Base-by-base conservation (phyloP, 2,797 vertebrate species). In the Arremon brunneinucha region DNA sequence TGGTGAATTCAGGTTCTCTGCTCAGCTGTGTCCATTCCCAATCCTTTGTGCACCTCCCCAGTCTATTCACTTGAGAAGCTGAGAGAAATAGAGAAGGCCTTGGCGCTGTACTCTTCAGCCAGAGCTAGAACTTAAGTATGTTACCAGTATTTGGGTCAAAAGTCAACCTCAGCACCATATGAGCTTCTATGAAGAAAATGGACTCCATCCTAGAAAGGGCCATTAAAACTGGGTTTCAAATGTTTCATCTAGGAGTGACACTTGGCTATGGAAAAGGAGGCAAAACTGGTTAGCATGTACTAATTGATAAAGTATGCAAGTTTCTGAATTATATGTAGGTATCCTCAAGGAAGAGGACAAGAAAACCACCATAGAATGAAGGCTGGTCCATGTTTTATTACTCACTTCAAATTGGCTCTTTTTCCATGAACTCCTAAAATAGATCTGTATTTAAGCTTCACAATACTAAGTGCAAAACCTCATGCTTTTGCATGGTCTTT, bases 11-110 rank as follows among this genome's bases (percentile, higher is more conserved):
- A 52, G 3, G 7, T 35, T 46, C 63, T 55, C 35, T 79, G 11
- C 19, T 84, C 49, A 12, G 19, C 24, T 67, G 5, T 67, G 44
- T 63, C 19, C 15, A 7, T 6, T 78, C 30, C 10, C 3, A 35
- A 41, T 21, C 26, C 30, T 9, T 5, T 43, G 23, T 13, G 2
- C 11, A 39, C 3, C 2, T 44, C 8, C 8, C 0, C 11, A 39
- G 0, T 8, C 23, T 57, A 10, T 49, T 83, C 6, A 19, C 7
- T 53, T 65, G 37, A 35, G 26, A 9, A 9, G 1, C 10, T 3
- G 1, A 41, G 23, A 52, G 60, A 77, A 69, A 55, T 2, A 34
- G 30, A 55, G 37, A 35, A 19, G 11, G 21, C 6, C 12, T 65
- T 69, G 30, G 10, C 70, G 27, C 23, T 43, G 12, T 21, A 11